Evolutionary conservation across 2,113 vertebrate species (phyloP), one percentile per base, ranked within the genome.

Genomic region (Brachyistius frenatus): DNA sequence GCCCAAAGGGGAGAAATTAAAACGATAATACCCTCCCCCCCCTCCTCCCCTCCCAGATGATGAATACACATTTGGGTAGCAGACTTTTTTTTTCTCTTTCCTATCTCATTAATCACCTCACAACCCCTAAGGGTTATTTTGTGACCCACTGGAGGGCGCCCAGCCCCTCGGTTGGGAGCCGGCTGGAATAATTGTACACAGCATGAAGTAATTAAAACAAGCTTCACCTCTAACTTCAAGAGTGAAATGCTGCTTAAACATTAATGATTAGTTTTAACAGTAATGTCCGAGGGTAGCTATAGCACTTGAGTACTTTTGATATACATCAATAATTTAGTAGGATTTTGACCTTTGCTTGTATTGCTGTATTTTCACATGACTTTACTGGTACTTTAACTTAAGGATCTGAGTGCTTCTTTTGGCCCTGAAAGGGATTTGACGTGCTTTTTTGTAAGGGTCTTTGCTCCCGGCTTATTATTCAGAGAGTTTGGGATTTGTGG

Each of bases 401-500:
- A 16, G 3, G 5, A 36, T 44, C 5, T 50, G 3, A 36, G 31
- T 52, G 35, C 4, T n/a, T 56, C 30, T 39, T 52, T 15, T 30
- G 49, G 4, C 54, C 6, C 4, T 14, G 33, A 16, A 6, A 47
- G 10, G 11, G 46, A 44, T 58, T 69, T 54, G 4, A 37, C 35
- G 10, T 66, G 15, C 47, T 55, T 73, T 23, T 70, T 31, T 35
- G 10, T 32, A 33, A 10, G 15, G 14, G 10, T 76, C 10, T 37
- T 67, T 52, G 49, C 30, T 30, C 0, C 47, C 7, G 31, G 11
- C 9, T 77, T 88, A 88, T 85, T 80, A 73, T 71, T 76, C 9
- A 5, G 64, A 78, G 78, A 71, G 36, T 76, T 52, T 39, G 81
- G 64, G 67, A 80, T 86, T 77, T 56, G 33, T 70, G 23, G 3